These are phyloP conservation scores for Rhinatrema bivittatum DNA, from an alignment of 2,797 vertebrate species.

Conservation along the genomic window DNA sequence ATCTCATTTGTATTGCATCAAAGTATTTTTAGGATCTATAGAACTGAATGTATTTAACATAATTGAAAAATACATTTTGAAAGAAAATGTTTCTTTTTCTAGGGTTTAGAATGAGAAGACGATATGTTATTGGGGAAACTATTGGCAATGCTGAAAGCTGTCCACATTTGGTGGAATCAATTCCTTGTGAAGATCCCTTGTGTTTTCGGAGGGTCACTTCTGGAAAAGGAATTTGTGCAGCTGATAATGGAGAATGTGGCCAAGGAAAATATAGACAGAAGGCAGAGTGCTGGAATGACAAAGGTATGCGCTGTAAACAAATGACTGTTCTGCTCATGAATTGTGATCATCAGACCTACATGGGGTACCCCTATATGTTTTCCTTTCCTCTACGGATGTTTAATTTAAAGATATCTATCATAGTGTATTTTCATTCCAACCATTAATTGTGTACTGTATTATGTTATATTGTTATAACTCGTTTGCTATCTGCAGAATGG, in stretches of 20 bases:
- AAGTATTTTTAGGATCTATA: too few relatives aligned
- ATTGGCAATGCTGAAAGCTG: conserved; percentile 52
- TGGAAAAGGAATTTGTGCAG: conserved; percentile 56
- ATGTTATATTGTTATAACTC: too few relatives aligned
- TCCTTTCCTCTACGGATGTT: too few relatives aligned
- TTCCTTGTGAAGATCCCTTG: conserved; percentile 76
- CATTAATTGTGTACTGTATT: too few relatives aligned
- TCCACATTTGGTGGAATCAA: conserved; percentile 73
- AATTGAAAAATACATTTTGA: too few relatives aligned
- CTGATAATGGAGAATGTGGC: conserved; percentile 68
- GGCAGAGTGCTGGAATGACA: conserved; percentile 58
- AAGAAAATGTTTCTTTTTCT: conserved; percentile 15
- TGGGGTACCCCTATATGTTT: too few relatives aligned
- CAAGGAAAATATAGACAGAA: conserved; percentile 62
- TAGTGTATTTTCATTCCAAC: too few relatives aligned
- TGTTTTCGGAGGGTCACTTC: conserved; percentile 72
- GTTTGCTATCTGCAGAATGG: too few relatives aligned
- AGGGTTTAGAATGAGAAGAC: conserved; percentile 80
- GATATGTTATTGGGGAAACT: conserved; percentile 63
- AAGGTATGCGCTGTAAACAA: conserved; percentile 53
- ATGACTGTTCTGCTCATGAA: background rate
- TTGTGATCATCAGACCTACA: too few relatives aligned
- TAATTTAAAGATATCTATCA: too few relatives aligned
- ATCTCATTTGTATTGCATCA: too few relatives aligned
- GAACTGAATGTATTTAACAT: too few relatives aligned